Evolutionary conservation across 1,140 invertebrate species (phyloP).

Genomic region (Artemia franciscana): DNA sequence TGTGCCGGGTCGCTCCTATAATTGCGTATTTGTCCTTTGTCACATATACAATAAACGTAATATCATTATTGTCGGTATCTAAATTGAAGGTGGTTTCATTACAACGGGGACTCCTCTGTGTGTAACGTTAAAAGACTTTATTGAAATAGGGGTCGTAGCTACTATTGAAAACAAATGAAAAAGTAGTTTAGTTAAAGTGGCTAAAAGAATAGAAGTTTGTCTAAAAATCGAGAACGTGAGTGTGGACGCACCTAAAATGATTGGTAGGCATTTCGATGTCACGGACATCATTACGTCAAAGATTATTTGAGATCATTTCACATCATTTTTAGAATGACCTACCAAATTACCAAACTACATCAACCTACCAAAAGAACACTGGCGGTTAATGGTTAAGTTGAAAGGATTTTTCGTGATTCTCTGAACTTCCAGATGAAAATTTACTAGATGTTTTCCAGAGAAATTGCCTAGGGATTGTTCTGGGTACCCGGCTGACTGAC

Average conservation of each 20-base stretch:
- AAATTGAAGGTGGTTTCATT: slow-evolving; percentile 80
- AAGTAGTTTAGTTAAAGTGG: slow-evolving; percentile 56
- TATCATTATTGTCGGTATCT: slow-evolving; percentile 89
- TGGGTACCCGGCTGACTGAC: no score
- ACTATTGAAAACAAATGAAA: slow-evolving; percentile 72
- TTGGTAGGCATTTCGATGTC: slow-evolving; percentile 90
- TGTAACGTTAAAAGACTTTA: slow-evolving; percentile 87
- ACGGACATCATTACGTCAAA: slow-evolving; percentile 86
- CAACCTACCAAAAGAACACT: no score
- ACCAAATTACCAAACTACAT: no score
- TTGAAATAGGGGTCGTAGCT: slow-evolving; percentile 79
- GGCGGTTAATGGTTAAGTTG: no score
- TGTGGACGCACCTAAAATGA: slow-evolving; percentile 93
- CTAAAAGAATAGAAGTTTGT: slow-evolving; percentile 89
- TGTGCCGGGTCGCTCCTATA: no score
- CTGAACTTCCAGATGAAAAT: no score
- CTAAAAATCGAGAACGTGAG: slow-evolving; percentile 91
- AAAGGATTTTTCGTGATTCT: no score
- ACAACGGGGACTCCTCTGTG: slow-evolving; percentile 91
- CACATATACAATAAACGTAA: slow-evolving; percentile 96
- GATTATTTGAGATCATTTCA: no score
- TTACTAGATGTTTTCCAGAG: no score
- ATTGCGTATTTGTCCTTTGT: no score
- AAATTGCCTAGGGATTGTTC: no score
- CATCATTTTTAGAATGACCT: no score